These are phyloP conservation scores for Sinotaia quadrata DNA, from an alignment of 2,888 invertebrate species.

Conservation along the genomic window DNA sequence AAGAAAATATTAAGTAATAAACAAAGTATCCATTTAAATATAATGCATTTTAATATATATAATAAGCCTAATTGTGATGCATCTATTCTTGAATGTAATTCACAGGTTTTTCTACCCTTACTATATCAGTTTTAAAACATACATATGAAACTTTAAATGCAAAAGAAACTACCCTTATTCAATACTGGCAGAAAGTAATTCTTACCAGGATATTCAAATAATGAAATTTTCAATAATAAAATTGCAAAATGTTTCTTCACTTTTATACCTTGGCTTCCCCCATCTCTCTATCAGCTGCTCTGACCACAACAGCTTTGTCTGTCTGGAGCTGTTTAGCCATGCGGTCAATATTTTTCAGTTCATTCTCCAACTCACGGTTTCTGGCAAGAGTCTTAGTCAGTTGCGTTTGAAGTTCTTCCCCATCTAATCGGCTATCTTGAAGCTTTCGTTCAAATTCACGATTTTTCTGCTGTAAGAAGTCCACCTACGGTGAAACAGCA, in stretches of 20 bases:
- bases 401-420: constrained; percentile 48
- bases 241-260: neutral
- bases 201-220: neutral
- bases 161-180: neutral
- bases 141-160: no score
- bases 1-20: no score
- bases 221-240: neutral
- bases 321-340: constrained; percentile 63
- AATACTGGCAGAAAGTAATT: neutral
- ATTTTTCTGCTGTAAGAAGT: constrained; percentile 71
- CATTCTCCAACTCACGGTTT: constrained; percentile 57
- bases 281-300: constrained; percentile 67
- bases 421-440: constrained; percentile 46
- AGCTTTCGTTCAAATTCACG: constrained; percentile 67
- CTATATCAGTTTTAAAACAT: no score
- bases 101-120: no score
- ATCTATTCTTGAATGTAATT: no score
- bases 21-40: no score
- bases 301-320: constrained; percentile 65
- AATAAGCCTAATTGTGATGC: neutral
- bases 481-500: no score
- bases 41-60: no score
- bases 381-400: constrained; percentile 47
- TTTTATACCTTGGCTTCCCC: constrained; percentile 64
- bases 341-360: constrained; percentile 64